Percentiles rank a stretch among this genome's conserved stretches.
Conservation (phyloP, 2,888 invertebrate genomes). For the Euzophera pinguis region DNA sequence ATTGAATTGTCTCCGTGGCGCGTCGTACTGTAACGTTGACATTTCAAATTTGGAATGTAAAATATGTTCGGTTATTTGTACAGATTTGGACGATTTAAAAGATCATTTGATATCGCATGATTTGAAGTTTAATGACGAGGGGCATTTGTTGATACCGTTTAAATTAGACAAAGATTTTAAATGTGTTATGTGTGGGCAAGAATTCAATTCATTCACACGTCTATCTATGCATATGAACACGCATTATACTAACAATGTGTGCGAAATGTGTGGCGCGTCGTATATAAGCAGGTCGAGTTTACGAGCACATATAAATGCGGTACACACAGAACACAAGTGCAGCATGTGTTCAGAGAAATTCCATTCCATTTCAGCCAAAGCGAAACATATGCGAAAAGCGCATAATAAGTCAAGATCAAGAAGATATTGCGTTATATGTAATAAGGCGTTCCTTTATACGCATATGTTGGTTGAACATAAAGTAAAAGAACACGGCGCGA, state of each 20-base stretch:
- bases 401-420: constrained; percentile 19
- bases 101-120: constrained; percentile 39
- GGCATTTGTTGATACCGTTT: constrained; percentile 43
- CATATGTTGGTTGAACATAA: constrained; percentile 30
- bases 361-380: constrained; percentile 16
- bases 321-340: constrained; percentile 44
- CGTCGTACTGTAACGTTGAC: constrained; percentile 40
- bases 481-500: constrained; percentile 35
- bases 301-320: constrained; percentile 32
- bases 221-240: constrained; percentile 37
- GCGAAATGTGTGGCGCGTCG: constrained; percentile 30
- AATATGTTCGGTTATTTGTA: constrained; percentile 30
- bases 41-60: constrained; percentile 45
- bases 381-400: constrained; percentile 28
- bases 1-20: constrained; percentile 32
- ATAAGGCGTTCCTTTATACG: constrained; percentile 30
- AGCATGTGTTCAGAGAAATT: constrained; percentile 36
- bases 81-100: constrained; percentile 30
- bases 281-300: constrained; percentile 41
- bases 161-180: constrained; percentile 18
- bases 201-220: constrained; percentile 32
- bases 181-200: constrained; percentile 16
- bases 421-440: constrained; percentile 27
- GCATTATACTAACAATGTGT: constrained; percentile 31
- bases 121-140: constrained; percentile 28